These are phyloP conservation scores for Meganola albula DNA, from an alignment of 2,888 invertebrate genomes.

Conservation along the genomic window DNA sequence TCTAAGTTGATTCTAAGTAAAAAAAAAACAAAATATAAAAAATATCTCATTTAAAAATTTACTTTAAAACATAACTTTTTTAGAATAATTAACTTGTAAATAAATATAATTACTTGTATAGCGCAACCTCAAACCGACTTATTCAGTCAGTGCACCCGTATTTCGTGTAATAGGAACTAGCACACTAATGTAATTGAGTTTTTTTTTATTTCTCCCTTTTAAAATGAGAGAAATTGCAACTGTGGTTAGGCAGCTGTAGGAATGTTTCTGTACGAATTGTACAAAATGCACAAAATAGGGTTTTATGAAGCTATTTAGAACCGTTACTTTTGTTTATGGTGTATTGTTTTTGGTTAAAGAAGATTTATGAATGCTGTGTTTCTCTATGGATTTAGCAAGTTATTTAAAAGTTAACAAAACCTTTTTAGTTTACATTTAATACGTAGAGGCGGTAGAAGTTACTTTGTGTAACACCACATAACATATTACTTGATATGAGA, in stretches of 20 bases:
- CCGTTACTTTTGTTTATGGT: conserved; percentile 29
- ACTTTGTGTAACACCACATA: too few relatives aligned
- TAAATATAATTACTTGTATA: conserved; percentile 28
- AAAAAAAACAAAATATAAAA: conserved; percentile 2
- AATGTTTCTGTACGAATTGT: conserved; percentile 25
- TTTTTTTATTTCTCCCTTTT: conserved; percentile 46
- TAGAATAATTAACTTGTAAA: conserved; percentile 30
- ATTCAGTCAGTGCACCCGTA: conserved; percentile 30
- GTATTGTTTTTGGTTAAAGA: conserved; percentile 27
- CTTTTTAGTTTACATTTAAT: too few relatives aligned
- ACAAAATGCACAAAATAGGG: conserved; percentile 23
- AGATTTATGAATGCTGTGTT: conserved; percentile 15
- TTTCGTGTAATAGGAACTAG: conserved; percentile 49
- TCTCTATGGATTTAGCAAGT: too few relatives aligned
- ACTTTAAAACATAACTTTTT: conserved; percentile 18
- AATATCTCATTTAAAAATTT: conserved; percentile 7
- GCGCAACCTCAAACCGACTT: conserved; percentile 17
- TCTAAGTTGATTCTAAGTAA: too few relatives aligned
- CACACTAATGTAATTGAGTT: conserved; percentile 67
- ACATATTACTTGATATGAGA: too few relatives aligned
- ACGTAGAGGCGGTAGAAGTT: too few relatives aligned
- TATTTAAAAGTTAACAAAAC: too few relatives aligned
- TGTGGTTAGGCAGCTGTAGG: conserved; percentile 35
- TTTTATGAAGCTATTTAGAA: conserved; percentile 36
- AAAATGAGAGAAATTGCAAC: conserved; percentile 41